Percentiles rank a stretch among this genome's conserved stretches.
Conservation (phyloP, 64 coral and sea anemone species). For the Porites australiensis region DNA sequence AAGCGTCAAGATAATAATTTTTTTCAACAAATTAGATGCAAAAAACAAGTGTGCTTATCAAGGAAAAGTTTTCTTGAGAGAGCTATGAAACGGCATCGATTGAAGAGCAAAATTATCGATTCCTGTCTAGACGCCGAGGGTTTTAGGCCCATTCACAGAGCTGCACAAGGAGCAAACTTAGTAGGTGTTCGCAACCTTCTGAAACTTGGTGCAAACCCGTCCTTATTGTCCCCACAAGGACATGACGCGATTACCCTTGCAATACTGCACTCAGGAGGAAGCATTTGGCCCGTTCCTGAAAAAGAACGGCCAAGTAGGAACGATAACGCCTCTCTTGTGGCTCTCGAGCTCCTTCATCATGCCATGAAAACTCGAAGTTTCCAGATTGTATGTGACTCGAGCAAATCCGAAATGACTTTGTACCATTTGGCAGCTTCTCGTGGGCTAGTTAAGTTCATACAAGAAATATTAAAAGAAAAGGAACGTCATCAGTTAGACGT, state of each 20-base stretch:
- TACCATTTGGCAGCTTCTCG: slow-evolving; percentile 55
- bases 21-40: background rate
- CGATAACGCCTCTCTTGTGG: background rate
- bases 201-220: slow-evolving; percentile 17
- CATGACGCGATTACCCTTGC: slow-evolving; percentile 36
- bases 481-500: background rate
- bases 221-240: slow-evolving; percentile 14
- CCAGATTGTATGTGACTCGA: slow-evolving; percentile 11
- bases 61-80: background rate
- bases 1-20: background rate
- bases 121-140: slow-evolving; percentile 56
- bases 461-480: slow-evolving; percentile 8
- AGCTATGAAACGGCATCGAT: slow-evolving; percentile 29
- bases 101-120: slow-evolving; percentile 19
- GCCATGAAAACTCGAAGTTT: background rate
- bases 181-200: slow-evolving; percentile 22
- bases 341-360: slow-evolving; percentile 15
- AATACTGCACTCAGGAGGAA: slow-evolving; percentile 16
- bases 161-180: slow-evolving; percentile 69
- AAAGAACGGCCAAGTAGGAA: background rate
- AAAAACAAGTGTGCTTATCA: background rate
- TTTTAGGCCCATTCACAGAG: slow-evolving; percentile 63
- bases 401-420: slow-evolving; percentile 9
- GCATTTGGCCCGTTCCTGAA: background rate
- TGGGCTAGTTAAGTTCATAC: slow-evolving; percentile 20